phyloP scores from a whole-genome alignment of 2,797 vertebrate genomes.

The Acipenser transmontanus region DNA sequence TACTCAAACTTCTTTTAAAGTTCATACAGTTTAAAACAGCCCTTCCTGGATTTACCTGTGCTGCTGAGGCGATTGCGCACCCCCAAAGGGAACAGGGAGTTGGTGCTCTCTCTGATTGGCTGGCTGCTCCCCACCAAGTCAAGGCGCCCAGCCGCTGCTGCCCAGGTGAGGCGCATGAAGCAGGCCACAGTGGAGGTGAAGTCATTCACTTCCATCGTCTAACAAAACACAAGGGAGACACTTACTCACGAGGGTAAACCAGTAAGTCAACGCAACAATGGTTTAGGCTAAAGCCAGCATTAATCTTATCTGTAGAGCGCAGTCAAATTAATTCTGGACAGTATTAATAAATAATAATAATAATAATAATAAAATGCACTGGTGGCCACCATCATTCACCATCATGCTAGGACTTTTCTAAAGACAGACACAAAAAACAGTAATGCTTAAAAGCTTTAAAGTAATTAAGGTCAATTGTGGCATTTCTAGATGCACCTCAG shows the following conservation, averaged over 20 bases:
- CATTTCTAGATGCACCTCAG: no score
- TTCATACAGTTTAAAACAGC: background rate
- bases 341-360: no score
- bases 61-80: slow-evolving; percentile 92
- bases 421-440: no score
- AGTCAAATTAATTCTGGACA: no score
- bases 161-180: slow-evolving; percentile 97
- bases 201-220: slow-evolving; percentile 96
- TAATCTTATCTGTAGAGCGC: no score
- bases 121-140: slow-evolving; percentile 95
- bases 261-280: no score
- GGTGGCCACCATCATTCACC: no score
- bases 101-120: slow-evolving; percentile 87
- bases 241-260: background rate
- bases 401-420: no score
- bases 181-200: slow-evolving; percentile 95
- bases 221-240: slow-evolving; percentile 18
- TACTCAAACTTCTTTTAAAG: background rate
- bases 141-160: slow-evolving; percentile 88
- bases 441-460: no score
- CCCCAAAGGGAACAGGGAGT: slow-evolving; percentile 75
- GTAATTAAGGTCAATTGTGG: no score
- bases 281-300: no score
- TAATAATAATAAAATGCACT: no score
- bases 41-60: slow-evolving; percentile 67